Conservation (phyloP, 2,888 invertebrate genomes). For the Gymnocheta viridis region DNA sequence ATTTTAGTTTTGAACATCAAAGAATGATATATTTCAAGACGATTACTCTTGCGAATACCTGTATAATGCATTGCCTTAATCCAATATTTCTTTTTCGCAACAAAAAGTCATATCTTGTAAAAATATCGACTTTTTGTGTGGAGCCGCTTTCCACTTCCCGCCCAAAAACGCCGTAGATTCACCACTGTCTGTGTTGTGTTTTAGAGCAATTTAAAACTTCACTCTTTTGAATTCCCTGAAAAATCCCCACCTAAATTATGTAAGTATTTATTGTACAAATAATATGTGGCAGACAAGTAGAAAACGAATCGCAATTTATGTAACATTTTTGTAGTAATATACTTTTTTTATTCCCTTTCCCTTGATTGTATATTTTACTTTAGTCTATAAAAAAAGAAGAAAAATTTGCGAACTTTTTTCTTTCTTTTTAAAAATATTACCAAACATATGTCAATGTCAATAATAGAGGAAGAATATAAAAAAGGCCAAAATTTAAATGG, state of each 20-base stretch:
- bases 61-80: too few relatives aligned
- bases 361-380: conserved; percentile 18
- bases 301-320: conserved; percentile 37
- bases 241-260: background rate
- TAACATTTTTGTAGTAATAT: conserved; percentile 14
- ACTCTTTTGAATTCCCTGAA: background rate
- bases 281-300: conserved; percentile 18
- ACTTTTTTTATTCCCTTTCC: conserved; percentile 19
- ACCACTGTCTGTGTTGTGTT: too few relatives aligned
- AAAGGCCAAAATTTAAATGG: conserved; percentile 49
- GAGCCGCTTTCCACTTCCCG: too few relatives aligned
- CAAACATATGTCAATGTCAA: conserved; percentile 68
- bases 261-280: background rate
- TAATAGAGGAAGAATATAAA: conserved; percentile 36
- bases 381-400: background rate
- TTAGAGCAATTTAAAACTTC: too few relatives aligned
- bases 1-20: too few relatives aligned
- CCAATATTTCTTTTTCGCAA: too few relatives aligned
- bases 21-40: too few relatives aligned
- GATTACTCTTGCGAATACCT: too few relatives aligned
- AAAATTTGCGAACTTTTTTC: background rate
- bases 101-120: too few relatives aligned
- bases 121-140: too few relatives aligned
- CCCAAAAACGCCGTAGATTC: too few relatives aligned
- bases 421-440: conserved; percentile 42